Evolutionary conservation across 2,797 vertebrate species (phyloP), one percentile per base, ranked within the genome.

Genomic region (Neopelma chrysocephalum): DNA sequence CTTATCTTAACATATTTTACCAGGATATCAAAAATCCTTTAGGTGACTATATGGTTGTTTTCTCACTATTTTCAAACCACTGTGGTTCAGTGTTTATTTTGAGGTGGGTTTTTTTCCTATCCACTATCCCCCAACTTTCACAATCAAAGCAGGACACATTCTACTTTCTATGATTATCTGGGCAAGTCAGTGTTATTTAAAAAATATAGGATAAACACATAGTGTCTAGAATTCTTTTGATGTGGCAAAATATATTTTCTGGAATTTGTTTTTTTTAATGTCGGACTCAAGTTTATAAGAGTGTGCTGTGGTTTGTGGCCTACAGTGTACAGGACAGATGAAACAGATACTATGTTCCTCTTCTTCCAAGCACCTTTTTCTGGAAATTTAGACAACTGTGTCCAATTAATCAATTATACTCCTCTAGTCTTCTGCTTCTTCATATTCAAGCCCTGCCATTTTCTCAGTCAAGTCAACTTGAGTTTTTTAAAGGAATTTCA

Each of bases 401-500:
- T 47, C 50, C 69, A 93, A 12, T 72, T 83, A 91, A 75, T 25
- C 7, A 79, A 5, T 27, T 51, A 40, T 90, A 16, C 8, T 15
- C 7, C 8, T 56, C 34, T 66, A 61, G 51, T 57, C 21, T 80
- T 92, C n/a, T 56, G 13, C 26, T 80, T 50, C 69, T 88, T 96
- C 88, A 36, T 73, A 66, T 89, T 79, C 82, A 79, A 60, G 8
- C 6, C 43, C 32, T 82, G 18, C 15, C 7, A 89, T 87, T 90
- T 83, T 95, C 23, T 71, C 36, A 60, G 26, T 82, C 40, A 70
- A 88, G 56, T 82, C 73, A 87, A 80, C n/a, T 53, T 47, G 20
- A 87, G 22, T 31, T 93, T 95, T 93, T 87, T 36, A 77, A 82
- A 92, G 89, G 42, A 85, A 95, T 94, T 94, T 92, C 53, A 61